Percentiles rank a stretch among this genome's conserved stretches.
Conservation (phyloP, 2,888 invertebrate genomes). For the Lycia hirtaria region DNA sequence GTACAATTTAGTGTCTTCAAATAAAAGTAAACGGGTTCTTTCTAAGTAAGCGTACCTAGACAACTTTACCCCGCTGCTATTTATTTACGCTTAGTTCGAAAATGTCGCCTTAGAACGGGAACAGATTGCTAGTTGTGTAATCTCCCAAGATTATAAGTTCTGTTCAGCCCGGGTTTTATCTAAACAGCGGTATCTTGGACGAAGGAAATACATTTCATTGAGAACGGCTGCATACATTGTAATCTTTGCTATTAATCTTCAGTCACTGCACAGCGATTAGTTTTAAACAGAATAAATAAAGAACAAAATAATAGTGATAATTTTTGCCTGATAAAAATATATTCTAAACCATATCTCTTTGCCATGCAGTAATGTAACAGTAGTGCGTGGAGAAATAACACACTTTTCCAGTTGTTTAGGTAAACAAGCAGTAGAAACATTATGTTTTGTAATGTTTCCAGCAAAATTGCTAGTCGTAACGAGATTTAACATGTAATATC, state of each 20-base stretch:
- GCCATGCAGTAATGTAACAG: too few relatives aligned
- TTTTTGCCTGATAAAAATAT: too few relatives aligned
- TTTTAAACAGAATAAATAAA: background rate
- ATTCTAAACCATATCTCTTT: too few relatives aligned
- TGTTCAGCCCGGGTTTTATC: slow-evolving; percentile 25
- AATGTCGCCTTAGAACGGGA: slow-evolving; percentile 3
- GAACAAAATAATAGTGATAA: background rate
- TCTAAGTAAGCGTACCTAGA: too few relatives aligned
- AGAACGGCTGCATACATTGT: slow-evolving; percentile 17
- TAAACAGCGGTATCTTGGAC: slow-evolving; percentile 17
- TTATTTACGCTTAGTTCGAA: background rate
- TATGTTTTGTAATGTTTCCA: too few relatives aligned
- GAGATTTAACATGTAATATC: too few relatives aligned
- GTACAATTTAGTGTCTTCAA: too few relatives aligned
- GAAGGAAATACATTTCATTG: slow-evolving; percentile 28
- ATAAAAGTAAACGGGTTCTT: too few relatives aligned
- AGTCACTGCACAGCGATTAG: slow-evolving; percentile 18
- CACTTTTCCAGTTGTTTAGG: too few relatives aligned
- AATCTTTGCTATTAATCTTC: slow-evolving; percentile 30
- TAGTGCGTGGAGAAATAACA: too few relatives aligned
- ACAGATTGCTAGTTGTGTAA: slow-evolving; percentile 36
- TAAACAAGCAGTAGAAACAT: too few relatives aligned
- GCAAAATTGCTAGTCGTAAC: too few relatives aligned
- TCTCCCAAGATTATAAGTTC: slow-evolving; percentile 25
- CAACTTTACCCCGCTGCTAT: background rate